These are phyloP conservation scores for Lissonota sp. DNA, from an alignment of 2,888 invertebrate species.

Conservation along the genomic window DNA sequence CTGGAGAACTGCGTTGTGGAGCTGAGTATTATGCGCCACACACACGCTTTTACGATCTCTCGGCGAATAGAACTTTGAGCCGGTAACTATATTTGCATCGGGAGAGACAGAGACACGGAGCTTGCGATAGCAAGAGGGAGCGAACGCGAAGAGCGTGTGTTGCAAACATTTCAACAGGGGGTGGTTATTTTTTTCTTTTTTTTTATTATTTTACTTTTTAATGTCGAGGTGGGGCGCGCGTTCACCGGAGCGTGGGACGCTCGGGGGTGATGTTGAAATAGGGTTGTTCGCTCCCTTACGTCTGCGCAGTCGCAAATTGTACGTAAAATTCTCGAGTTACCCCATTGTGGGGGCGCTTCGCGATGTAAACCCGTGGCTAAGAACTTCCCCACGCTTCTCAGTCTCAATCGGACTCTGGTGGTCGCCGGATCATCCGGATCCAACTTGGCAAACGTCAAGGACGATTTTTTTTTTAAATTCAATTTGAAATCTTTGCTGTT, in stretches of 20 bases:
- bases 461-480: slow-evolving; percentile 21
- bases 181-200: slow-evolving; percentile 36
- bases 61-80: slow-evolving; percentile 52
- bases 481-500: not conserved
- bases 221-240: slow-evolving; percentile 54
- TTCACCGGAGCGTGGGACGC: slow-evolving; percentile 55
- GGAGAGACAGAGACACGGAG: slow-evolving; percentile 16
- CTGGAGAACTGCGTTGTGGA: slow-evolving; percentile 59
- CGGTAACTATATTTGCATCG: slow-evolving; percentile 20
- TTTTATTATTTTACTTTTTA: slow-evolving; percentile 20
- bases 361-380: slow-evolving; percentile 48
- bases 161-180: slow-evolving; percentile 59
- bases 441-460: slow-evolving; percentile 45
- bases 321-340: slow-evolving; percentile 32
- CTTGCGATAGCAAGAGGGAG: slow-evolving; percentile 14
- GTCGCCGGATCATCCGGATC: slow-evolving; percentile 60
- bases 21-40: slow-evolving; percentile 48
- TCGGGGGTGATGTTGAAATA: slow-evolving; percentile 42
- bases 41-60: slow-evolving; percentile 51
- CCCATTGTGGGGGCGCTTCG: slow-evolving; percentile 57
- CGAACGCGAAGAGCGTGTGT: slow-evolving; percentile 48
- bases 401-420: slow-evolving; percentile 69
- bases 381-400: slow-evolving; percentile 64
- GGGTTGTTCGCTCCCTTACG: slow-evolving; percentile 56
- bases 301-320: slow-evolving; percentile 64